These are phyloP conservation scores for Hassar affinis DNA, from an alignment of 2,113 vertebrate genomes.

Conservation along the genomic window DNA sequence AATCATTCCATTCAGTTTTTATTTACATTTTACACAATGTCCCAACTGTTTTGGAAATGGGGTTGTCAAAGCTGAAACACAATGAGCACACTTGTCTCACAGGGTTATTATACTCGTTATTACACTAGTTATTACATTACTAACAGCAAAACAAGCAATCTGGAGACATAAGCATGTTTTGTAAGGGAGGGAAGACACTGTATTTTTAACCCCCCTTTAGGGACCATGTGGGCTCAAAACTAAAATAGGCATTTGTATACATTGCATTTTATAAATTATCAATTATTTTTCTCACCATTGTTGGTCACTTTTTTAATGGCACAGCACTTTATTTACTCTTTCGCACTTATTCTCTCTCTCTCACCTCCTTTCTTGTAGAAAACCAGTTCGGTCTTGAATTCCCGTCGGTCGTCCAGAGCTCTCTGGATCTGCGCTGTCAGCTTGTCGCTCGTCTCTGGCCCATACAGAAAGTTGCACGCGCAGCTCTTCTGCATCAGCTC, in stretches of 20 bases:
- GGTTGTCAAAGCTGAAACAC: background rate
- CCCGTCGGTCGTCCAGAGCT: conserved; percentile 73
- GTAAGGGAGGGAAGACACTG: background rate
- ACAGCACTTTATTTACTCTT: background rate
- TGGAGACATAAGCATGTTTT: conserved; percentile 21
- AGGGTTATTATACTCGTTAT: conserved; percentile 18
- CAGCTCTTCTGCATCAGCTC: conserved; percentile 84
- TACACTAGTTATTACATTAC: conserved; percentile 19
- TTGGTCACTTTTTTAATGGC: background rate
- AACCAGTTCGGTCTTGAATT: conserved; percentile 80
- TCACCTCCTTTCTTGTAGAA: conserved; percentile 82
- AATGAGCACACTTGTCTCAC: background rate
- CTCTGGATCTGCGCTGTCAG: conserved; percentile 75
- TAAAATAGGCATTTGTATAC: background rate
- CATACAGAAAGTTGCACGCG: conserved; percentile 80
- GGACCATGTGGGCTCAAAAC: background rate
- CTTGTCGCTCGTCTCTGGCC: conserved; percentile 74
- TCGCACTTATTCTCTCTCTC: conserved; percentile 24
- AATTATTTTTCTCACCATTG: background rate
- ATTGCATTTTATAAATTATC: too few relatives aligned
- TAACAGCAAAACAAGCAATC: conserved; percentile 8
- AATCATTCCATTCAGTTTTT: too few relatives aligned
- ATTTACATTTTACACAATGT: too few relatives aligned
- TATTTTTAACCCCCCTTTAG: background rate
- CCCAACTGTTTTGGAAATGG: too few relatives aligned